Conservation (phyloP, 2,797 vertebrate genomes). For the Enteromius viviparus region DNA sequence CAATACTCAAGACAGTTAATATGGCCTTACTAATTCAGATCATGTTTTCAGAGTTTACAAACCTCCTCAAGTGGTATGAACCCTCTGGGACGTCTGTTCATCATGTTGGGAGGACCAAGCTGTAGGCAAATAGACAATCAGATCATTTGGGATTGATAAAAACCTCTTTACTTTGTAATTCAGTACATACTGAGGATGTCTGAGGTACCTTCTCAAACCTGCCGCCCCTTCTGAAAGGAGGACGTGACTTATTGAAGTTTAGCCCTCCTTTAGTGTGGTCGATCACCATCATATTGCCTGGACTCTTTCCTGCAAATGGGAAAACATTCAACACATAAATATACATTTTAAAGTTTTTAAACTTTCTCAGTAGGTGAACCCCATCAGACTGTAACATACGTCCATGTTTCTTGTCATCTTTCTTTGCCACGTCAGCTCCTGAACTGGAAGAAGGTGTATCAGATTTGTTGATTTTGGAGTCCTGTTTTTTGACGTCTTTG, state of each 20-base stretch:
- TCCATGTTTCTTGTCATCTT: slow-evolving; percentile 90
- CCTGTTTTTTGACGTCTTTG: slow-evolving; percentile 89
- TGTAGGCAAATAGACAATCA: slow-evolving; percentile 49
- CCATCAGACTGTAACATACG: slow-evolving; percentile 76
- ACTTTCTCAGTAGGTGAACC: neutral
- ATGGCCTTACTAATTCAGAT: neutral
- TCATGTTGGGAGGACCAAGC: slow-evolving; percentile 69
- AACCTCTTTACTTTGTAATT: neutral
- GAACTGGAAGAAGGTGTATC: slow-evolving; percentile 79
- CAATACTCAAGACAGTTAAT: neutral
- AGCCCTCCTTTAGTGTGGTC: slow-evolving; percentile 85
- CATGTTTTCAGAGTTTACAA: slow-evolving; percentile 7
- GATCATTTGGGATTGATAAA: neutral
- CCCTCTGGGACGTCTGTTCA: slow-evolving; percentile 76
- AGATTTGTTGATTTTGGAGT: slow-evolving; percentile 84
- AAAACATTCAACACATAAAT: neutral
- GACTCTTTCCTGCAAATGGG: slow-evolving; percentile 79
- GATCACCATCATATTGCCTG: slow-evolving; percentile 82
- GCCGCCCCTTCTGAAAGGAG: slow-evolving; percentile 85
- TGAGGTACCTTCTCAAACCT: slow-evolving; percentile 87
- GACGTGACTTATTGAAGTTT: slow-evolving; percentile 79
- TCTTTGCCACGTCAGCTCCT: slow-evolving; percentile 82
- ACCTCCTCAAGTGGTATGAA: slow-evolving; percentile 81
- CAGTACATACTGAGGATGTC: neutral
- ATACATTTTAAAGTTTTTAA: neutral